Conservation (phyloP, 2,113 vertebrate genomes). For the cat (Felis catus) region DNA sequence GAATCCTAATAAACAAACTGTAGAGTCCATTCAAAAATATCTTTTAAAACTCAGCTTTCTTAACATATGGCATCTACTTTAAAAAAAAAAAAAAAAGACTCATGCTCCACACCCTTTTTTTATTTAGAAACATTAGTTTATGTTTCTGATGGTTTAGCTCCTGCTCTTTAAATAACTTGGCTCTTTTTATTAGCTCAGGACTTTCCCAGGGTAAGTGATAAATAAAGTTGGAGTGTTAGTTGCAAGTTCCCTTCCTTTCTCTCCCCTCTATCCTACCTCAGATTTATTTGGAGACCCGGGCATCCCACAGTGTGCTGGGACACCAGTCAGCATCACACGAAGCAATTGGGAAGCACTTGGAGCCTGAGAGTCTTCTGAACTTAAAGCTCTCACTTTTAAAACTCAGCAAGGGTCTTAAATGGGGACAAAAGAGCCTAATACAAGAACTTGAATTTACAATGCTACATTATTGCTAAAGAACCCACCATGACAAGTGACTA, state of each 20-base stretch:
- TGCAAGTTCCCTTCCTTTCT: slow-evolving; percentile 18
- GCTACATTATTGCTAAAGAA: not conserved
- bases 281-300: not conserved
- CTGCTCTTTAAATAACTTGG: slow-evolving; percentile 78
- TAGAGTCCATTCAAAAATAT: not conserved
- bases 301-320: slow-evolving; percentile 41
- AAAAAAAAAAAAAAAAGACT: not conserved
- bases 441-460: not conserved
- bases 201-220: slow-evolving; percentile 81
- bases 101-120: slow-evolving; percentile 55
- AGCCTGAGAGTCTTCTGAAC: not conserved
- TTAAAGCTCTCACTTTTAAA: not conserved
- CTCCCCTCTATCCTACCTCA: not conserved
- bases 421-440: not conserved
- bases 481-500: not conserved
- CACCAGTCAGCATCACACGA: not conserved
- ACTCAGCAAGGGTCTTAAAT: not conserved
- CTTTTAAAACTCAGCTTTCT: slow-evolving; percentile 30
- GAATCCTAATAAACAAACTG: not conserved
- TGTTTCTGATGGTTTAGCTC: slow-evolving; percentile 69
- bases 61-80: not conserved
- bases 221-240: slow-evolving; percentile 70
- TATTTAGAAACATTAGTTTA: slow-evolving; percentile 66
- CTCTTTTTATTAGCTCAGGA: slow-evolving; percentile 77
- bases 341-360: not conserved